phyloP scores from a whole-genome alignment of 1,140 invertebrate species.

The Apis florea region DNA sequence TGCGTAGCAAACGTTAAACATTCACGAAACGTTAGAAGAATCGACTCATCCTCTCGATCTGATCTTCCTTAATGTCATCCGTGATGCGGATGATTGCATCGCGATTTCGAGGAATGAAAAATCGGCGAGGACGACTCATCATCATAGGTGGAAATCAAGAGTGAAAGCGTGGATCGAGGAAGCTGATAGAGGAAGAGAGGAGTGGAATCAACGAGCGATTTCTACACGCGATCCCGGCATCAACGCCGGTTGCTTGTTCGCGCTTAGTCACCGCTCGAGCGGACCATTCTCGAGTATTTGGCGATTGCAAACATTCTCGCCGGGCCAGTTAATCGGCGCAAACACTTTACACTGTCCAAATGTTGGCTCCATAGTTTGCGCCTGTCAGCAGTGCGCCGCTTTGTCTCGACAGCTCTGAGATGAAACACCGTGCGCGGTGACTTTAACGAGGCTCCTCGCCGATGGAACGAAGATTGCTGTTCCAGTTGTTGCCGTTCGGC shows the following conservation, averaged over 20 bases:
- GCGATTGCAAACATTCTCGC: conserved; percentile 53
- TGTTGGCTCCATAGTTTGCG: conserved; percentile 57
- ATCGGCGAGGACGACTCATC: no score
- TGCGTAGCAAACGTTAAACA: not conserved
- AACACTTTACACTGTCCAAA: conserved; percentile 62
- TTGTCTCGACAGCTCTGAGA: conserved; percentile 14
- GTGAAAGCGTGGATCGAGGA: not conserved
- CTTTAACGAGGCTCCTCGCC: not conserved
- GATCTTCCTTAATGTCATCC: no score
- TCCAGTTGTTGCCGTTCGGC: not conserved
- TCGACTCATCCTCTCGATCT: not conserved
- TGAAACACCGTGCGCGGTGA: not conserved
- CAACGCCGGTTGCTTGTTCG: not conserved
- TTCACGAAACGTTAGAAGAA: not conserved
- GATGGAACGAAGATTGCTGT: not conserved
- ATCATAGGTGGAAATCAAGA: not conserved
- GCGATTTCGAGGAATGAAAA: not conserved
- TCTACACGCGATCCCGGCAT: not conserved
- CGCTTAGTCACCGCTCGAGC: conserved; percentile 53
- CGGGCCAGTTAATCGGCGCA: conserved; percentile 53
- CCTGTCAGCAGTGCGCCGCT: conserved; percentile 25
- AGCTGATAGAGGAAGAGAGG: not conserved
- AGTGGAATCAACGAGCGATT: not conserved
- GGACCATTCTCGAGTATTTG: conserved; percentile 50
- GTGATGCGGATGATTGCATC: no score